Conservation (phyloP, 2,797 vertebrate species). For the Cercopithecus neglectus region DNA sequence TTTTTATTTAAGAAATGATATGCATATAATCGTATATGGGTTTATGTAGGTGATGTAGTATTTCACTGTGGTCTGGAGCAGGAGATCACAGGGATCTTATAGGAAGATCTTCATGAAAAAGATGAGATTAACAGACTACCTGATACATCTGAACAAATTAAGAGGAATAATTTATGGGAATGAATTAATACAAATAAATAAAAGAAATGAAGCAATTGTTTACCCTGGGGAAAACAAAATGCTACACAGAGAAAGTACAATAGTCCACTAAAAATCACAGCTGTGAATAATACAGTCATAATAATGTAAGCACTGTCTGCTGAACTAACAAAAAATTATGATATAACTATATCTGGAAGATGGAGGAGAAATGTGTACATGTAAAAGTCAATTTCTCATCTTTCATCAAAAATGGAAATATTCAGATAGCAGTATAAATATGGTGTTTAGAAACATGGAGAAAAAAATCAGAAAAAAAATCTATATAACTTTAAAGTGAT, state of each 20-base stretch:
- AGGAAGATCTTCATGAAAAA: neutral
- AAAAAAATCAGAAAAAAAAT: neutral
- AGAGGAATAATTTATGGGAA: neutral
- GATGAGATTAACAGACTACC: neutral
- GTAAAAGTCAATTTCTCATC: neutral
- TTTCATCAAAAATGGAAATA: slow-evolving; percentile 42
- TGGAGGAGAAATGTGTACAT: neutral
- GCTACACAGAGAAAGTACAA: neutral
- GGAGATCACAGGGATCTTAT: neutral
- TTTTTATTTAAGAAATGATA: neutral
- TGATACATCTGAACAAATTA: neutral
- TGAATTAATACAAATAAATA: neutral
- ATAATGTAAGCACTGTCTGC: neutral
- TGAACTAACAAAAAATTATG: neutral
- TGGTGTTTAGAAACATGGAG: slow-evolving; percentile 3
- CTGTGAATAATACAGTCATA: neutral
- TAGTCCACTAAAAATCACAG: neutral
- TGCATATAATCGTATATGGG: neutral
- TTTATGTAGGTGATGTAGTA: neutral
- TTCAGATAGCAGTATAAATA: neutral
- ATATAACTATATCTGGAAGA: neutral
- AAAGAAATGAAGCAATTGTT: slow-evolving; percentile 4
- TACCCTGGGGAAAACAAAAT: neutral
- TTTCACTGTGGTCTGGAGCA: neutral
- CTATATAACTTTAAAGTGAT: neutral